phyloP scores from a whole-genome alignment of 2,888 invertebrate species.

The Dioctria linearis region DNA sequence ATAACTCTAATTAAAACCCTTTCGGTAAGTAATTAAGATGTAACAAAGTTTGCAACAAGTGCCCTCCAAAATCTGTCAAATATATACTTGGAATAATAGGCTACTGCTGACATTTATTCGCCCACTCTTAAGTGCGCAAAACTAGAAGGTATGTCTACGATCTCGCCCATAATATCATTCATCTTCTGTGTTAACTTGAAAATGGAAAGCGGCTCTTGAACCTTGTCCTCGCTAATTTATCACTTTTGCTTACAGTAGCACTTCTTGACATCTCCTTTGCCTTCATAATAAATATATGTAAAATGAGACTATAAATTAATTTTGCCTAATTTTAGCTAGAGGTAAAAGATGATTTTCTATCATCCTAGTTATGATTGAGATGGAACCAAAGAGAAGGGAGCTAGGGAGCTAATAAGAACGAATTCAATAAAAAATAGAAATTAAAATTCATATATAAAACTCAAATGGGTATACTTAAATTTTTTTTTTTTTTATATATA shows the following conservation, averaged over 20 bases:
- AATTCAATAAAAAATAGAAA: too few relatives aligned
- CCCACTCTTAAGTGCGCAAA: neutral
- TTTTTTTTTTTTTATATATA: too few relatives aligned
- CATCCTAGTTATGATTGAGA: too few relatives aligned
- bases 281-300: neutral
- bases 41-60: constrained; percentile 3
- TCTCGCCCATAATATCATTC: neutral
- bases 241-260: neutral
- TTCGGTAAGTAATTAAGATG: neutral
- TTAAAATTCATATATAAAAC: too few relatives aligned
- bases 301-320: neutral
- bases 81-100: neutral
- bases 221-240: neutral
- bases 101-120: neutral
- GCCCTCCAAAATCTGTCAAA: neutral
- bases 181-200: neutral
- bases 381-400: too few relatives aligned
- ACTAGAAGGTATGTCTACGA: too few relatives aligned
- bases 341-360: neutral
- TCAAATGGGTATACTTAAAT: too few relatives aligned
- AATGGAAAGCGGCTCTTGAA: neutral
- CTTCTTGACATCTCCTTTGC: neutral
- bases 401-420: too few relatives aligned
- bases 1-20: too few relatives aligned
- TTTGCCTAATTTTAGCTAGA: neutral